phyloP scores from a whole-genome alignment of 2,113 vertebrate species.

The Pampusana beccarii region DNA sequence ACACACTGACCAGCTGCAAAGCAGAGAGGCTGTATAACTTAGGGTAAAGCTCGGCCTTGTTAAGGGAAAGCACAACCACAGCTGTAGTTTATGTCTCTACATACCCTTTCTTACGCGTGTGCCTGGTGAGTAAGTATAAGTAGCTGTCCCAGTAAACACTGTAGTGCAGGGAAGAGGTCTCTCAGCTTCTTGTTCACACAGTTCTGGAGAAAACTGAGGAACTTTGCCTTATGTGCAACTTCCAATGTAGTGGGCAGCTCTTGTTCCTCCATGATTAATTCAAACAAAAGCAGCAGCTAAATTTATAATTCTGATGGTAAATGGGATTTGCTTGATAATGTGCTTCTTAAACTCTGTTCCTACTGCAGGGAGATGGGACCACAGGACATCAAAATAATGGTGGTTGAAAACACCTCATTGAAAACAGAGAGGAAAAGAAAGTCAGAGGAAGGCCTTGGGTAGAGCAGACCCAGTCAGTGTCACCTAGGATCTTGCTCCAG shows the following conservation, averaged over 20 bases:
- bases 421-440: background rate
- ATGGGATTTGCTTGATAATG: background rate
- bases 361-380: background rate
- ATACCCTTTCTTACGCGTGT: background rate
- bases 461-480: background rate
- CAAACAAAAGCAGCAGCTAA: background rate
- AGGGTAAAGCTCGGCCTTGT: background rate
- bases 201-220: background rate
- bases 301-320: background rate
- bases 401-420: background rate
- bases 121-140: background rate
- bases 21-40: background rate
- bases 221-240: background rate
- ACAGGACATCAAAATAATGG: background rate
- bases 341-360: background rate
- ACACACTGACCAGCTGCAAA: background rate
- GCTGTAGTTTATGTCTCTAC: background rate
- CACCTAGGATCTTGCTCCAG: background rate
- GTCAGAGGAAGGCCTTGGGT: background rate
- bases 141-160: background rate
- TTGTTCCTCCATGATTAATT: background rate
- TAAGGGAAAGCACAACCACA: background rate
- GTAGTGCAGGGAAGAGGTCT: background rate
- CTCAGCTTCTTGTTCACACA: background rate
- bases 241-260: background rate